Evolutionary conservation across 2,113 vertebrate species (phyloP), one percentile per base, ranked within the genome.

Genomic region (Peromyscus californicus): DNA sequence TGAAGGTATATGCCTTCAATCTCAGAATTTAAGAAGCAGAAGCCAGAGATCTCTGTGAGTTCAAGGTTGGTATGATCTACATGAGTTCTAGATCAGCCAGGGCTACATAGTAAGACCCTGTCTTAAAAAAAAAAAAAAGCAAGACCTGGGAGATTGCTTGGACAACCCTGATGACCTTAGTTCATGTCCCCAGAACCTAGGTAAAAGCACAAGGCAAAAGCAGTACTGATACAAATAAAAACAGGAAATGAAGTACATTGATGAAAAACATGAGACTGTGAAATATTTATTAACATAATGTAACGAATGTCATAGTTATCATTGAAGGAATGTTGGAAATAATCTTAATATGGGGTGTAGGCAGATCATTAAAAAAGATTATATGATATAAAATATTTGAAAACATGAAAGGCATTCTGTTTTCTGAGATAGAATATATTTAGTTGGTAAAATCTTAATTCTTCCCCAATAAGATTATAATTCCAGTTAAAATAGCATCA

Each of bases 201-300:
- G 19, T 48, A 48, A 86, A 86, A 69, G 31, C 42, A 69, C 31
- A 87, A 48, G 31, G 5, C 39, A 87, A 69, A 51, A 69, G 31
- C 31, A 48, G 31, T 67, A 36, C 19, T 87, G 31, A 69, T 36
- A 21, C 17, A 69, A 48, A 51, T 22, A 15, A 48, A 31, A 91
- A 90, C 91, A 54, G 90, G 78, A 89, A 97, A 84, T 67, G 21
- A 54, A 90, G 96, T 36, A 85, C 39, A 16, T 31, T 85, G 59
- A 85, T 65, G 39, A 65, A 85, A 65, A 85, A 31, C 31, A 45
- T 31, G 26, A 4, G 15, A 31, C 42, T 65, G 31, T 45, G 15
- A 65, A 84, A 6, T 31, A 31, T 65, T 85, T 65, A 85, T 85
- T 65, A 85, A 90, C 48, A 79, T 54, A 72, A 48, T 86, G 21